These are phyloP conservation scores for Ictidomys tridecemlineatus DNA, from an alignment of 2,113 vertebrate species.

Conservation along the genomic window DNA sequence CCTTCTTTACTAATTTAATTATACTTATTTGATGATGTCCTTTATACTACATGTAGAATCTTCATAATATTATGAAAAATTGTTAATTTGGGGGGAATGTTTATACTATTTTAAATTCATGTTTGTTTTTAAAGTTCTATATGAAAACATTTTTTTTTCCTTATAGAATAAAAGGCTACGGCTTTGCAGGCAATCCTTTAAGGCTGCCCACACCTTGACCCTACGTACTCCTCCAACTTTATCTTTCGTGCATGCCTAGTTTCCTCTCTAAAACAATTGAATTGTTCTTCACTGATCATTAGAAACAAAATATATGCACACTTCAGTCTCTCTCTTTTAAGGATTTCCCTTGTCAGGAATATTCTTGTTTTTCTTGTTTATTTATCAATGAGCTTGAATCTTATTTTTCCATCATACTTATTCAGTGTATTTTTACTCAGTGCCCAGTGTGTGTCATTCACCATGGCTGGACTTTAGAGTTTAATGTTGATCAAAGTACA, in stretches of 20 bases:
- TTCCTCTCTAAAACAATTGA: background rate
- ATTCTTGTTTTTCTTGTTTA: background rate
- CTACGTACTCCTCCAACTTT: background rate
- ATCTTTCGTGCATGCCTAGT: background rate
- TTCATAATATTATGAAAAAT: background rate
- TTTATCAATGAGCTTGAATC: background rate
- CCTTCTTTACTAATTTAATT: constrained; percentile 25
- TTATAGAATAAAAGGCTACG: background rate
- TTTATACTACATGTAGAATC: background rate
- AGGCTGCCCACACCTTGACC: background rate
- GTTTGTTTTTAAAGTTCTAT: background rate
- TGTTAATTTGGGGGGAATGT: constrained; percentile 36
- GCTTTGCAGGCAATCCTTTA: background rate
- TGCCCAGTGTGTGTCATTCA: background rate
- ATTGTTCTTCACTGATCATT: background rate
- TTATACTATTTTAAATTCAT: constrained; percentile 44
- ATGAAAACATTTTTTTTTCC: background rate
- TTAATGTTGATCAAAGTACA: background rate
- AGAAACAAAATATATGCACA: background rate
- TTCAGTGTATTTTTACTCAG: background rate
- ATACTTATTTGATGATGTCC: constrained; percentile 18
- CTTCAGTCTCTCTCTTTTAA: background rate
- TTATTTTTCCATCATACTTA: background rate
- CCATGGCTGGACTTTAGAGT: background rate
- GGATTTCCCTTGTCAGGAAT: background rate